Conservation (phyloP, 2,888 invertebrate genomes). For the Trachelus iudaicus region DNA sequence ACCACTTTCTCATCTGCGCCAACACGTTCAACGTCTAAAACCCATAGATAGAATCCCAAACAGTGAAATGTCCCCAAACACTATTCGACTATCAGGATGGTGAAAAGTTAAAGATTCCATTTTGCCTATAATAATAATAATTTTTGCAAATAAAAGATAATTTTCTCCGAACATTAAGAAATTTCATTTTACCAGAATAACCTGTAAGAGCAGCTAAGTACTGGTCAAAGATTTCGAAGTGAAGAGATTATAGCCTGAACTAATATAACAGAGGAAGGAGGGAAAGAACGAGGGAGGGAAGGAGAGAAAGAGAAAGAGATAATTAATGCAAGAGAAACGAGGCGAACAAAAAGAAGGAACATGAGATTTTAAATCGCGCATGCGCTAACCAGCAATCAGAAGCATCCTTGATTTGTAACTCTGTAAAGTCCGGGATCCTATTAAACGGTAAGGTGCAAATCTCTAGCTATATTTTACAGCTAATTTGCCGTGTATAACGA, state of each 20-base stretch:
- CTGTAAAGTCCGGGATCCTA: not conserved
- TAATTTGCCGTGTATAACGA: slow-evolving; percentile 32
- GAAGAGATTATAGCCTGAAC: not conserved
- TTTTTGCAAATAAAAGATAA: too few relatives aligned
- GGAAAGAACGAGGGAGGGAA: too few relatives aligned
- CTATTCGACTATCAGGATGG: not conserved
- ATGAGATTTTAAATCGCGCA: not conserved
- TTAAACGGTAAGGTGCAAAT: not conserved
- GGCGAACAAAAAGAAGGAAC: not conserved
- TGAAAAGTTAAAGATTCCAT: too few relatives aligned
- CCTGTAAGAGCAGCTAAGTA: not conserved
- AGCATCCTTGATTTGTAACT: not conserved
- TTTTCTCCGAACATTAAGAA: not conserved
- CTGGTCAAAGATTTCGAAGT: not conserved
- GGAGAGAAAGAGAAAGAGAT: not conserved
- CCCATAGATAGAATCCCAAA: too few relatives aligned
- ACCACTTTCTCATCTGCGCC: not conserved
- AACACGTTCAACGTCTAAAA: too few relatives aligned
- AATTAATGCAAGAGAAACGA: not conserved
- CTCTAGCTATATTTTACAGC: slow-evolving; percentile 19
- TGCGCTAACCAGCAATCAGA: not conserved
- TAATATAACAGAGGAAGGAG: not conserved
- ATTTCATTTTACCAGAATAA: not conserved
- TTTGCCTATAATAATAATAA: too few relatives aligned
- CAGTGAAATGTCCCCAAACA: not conserved